Conservation (phyloP, 2,888 invertebrate genomes). For the Exephanes ischioxanthus region DNA sequence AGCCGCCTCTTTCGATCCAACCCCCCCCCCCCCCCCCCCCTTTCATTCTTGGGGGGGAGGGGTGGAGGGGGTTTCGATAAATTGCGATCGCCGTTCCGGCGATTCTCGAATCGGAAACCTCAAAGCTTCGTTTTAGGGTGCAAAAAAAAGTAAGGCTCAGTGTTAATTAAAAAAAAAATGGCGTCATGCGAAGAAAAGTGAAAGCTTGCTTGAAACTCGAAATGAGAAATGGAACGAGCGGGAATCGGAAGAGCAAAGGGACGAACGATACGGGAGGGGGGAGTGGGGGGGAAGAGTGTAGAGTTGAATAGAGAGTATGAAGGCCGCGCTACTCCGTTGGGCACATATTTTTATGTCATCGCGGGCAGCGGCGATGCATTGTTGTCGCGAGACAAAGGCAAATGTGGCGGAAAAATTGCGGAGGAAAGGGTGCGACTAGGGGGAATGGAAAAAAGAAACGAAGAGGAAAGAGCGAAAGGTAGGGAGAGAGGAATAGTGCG, state of each 20-base stretch:
- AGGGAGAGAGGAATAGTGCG: no score
- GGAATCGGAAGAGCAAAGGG: not conserved
- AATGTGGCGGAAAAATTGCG: conserved; percentile 83
- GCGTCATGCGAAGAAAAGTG: not conserved
- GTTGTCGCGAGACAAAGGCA: conserved; percentile 86
- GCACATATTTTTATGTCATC: conserved; percentile 84
- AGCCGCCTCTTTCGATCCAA: conserved; percentile 2
- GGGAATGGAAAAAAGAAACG: conserved; percentile 61
- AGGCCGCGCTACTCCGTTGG: conserved; percentile 46
- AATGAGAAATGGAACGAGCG: not conserved
- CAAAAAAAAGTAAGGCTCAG: not conserved
- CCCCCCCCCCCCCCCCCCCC: not conserved
- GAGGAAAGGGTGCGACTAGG: conserved; percentile 76
- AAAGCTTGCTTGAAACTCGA: not conserved
- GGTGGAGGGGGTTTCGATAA: not conserved
- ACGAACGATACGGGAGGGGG: no score
- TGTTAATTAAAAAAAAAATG: not conserved
- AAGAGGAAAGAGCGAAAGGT: not conserved
- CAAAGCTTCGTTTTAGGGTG: not conserved
- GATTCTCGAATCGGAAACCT: not conserved
- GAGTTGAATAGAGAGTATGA: conserved; percentile 61
- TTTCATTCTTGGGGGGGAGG: not conserved
- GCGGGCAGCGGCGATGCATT: conserved; percentile 80
- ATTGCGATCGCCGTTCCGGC: conserved; percentile 3
- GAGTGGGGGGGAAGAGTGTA: not conserved